Base-by-base conservation (phyloP, 2,797 vertebrate species). In the Carapus acus region DNA sequence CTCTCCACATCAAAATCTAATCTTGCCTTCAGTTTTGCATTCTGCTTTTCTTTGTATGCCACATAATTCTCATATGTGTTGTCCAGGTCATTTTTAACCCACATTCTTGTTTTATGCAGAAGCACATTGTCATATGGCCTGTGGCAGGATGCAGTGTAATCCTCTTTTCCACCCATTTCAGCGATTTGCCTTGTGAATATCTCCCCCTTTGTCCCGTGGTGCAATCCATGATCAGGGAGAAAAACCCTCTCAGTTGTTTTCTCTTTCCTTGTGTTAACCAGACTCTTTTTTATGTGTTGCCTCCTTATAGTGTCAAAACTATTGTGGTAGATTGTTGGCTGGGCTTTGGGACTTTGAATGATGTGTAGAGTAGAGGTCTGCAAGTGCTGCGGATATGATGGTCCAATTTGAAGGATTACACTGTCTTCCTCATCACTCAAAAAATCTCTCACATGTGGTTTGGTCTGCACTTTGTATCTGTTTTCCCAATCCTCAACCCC, bases 251-350 rank as follows among this genome's bases (percentile, higher is more conserved):
- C 62, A 42, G 37, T 69, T 7, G 49, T 46, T 63, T 47, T 67
- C 23, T 81, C 71, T 20, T 22, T 23, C 38, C 71, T 64, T 20
- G 22, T 20, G 31, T 58, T 61, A 21, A 71, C 43, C 57, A 79
- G 48, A 22, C 64, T 66, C 66, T 81, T 94, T 82, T 91, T 94
- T 67, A 83, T 92, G 46, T 88, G 86, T 59, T 90, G 87, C 41
- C 90, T 86, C 49, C 93, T 93, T 63, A 93, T 90, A 12, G 92
- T 92, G 58, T 93, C 83, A 46, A 95, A 94, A 57, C 90, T 85
- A 60, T 90, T 85, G 36, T 92, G 91, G 77, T 94, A 96, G 53
- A 83, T 81, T 31, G 84, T 68, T 27, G 86, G 80, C 41, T 73
- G 37, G 60, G 74, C 51, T 49, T 69, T 53, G 44, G 82, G 77